Evolutionary conservation across 2,113 vertebrate genomes (phyloP), one percentile per base, ranked within the genome.

Genomic region (Melanostigma gelatinosum): DNA sequence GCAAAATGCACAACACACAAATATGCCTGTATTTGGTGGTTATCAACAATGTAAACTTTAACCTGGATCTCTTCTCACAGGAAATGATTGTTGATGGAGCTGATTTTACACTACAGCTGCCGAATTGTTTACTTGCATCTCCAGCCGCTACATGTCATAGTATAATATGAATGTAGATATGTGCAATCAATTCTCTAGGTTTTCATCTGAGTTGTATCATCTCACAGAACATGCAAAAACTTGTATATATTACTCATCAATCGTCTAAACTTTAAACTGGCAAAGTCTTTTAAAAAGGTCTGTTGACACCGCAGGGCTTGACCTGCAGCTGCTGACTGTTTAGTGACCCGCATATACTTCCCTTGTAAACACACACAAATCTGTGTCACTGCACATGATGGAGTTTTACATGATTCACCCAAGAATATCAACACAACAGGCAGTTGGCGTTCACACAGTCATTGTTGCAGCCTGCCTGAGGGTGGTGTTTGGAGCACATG

Each of bases 271-370:
- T 46, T 69, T 3, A 24, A 54, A 85, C 83, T 62, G 68, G 44
- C 48, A 12, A 57, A 70, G 55, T 48, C 46, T 71, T 61, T 69
- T 4, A 55, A 32, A 82, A n/a, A 29, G 64, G 60, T 86, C 63
- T 90, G 77, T 83, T 90, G 79, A 79, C 54, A 24, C 32, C 1
- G 44, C 46, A 32, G 7, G 32, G 24, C 50, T 48, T 46, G 71
- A 75, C 83, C 52, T 79, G 48, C 90, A 90, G 85, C 86, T 90
- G 87, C 54, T 57, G 58, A 44, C 57, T 84, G 80, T 88, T 87
- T 75, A 71, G 46, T 24, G 48, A 63, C 7, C 67, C 2, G 0
- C 22, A 16, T 27, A 89, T 76, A 85, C 66, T 81, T 20, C 6
- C 63, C 63, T 64, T 68, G 27, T 77, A 81, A 83, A 83, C 65